Evolutionary conservation across 64 coral and sea anemone species (phyloP).

Genomic region (Dendrophyllia cribrosa): DNA sequence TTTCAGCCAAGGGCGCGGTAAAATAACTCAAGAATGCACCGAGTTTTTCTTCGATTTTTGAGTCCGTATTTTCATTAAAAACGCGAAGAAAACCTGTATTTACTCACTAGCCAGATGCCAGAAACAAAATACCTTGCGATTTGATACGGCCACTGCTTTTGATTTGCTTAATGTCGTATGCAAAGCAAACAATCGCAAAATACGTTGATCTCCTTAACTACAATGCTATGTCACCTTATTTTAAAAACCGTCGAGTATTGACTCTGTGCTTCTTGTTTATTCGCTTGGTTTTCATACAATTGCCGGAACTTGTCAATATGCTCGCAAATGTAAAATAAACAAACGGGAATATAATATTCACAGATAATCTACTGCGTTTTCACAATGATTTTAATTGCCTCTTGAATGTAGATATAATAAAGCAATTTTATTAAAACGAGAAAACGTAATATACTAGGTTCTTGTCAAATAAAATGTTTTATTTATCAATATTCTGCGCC

Average conservation of each 20-base stretch:
- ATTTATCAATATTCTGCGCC: too few species aligned
- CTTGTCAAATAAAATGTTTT: too few species aligned
- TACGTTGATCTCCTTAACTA: neutral
- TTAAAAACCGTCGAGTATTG: neutral
- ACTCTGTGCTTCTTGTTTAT: neutral
- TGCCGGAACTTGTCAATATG: too few species aligned
- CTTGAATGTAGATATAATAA: too few species aligned
- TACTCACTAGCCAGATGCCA: neutral
- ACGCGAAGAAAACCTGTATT: constrained; percentile 12
- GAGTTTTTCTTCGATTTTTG: neutral
- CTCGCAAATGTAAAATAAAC: too few species aligned
- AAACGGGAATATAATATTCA: too few species aligned
- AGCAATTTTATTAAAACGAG: too few species aligned
- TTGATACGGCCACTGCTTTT: neutral
- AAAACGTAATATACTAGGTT: too few species aligned
- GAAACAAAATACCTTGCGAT: constrained; percentile 17
- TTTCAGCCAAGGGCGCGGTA: too few species aligned
- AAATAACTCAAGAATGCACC: too few species aligned
- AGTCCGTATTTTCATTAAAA: neutral
- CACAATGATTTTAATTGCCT: too few species aligned
- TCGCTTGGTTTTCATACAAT: neutral
- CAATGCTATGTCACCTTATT: neutral
- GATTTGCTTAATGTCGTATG: neutral
- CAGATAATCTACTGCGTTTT: too few species aligned
- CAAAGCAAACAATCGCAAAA: neutral